phyloP scores from a whole-genome alignment of 2,888 invertebrate genomes.

The Suillia variegata region DNA sequence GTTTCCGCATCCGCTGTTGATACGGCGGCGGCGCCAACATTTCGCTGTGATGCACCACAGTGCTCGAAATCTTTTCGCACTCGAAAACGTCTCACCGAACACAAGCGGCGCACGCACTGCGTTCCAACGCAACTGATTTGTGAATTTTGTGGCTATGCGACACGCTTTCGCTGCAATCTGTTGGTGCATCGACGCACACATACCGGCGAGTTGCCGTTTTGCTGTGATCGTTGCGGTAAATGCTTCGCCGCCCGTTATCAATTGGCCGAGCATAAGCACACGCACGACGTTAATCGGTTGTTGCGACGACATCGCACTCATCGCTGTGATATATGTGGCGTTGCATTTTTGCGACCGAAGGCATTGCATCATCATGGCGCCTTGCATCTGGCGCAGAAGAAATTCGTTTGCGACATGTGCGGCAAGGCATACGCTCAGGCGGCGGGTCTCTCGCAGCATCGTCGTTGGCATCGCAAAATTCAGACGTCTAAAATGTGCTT shows the following conservation, averaged over 20 bases:
- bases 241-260: slow-evolving; percentile 36
- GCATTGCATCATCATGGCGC: slow-evolving; percentile 42
- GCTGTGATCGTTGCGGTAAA: slow-evolving; percentile 37
- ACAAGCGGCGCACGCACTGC: neutral
- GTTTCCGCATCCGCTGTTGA: too few species aligned
- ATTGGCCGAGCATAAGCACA: slow-evolving; percentile 35
- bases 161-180: slow-evolving; percentile 36
- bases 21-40: too few species aligned
- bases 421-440: slow-evolving; percentile 44
- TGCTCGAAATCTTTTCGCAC: neutral
- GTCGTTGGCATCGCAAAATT: slow-evolving; percentile 46
- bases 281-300: slow-evolving; percentile 32
- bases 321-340: slow-evolving; percentile 36
- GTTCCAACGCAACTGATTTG: slow-evolving; percentile 33
- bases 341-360: slow-evolving; percentile 42
- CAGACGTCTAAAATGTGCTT: too few species aligned
- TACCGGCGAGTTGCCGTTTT: slow-evolving; percentile 42
- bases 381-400: slow-evolving; percentile 36
- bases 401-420: slow-evolving; percentile 43
- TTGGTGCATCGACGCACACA: slow-evolving; percentile 40
- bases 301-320: slow-evolving; percentile 31
- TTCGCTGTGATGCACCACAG: neutral
- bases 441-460: slow-evolving; percentile 48
- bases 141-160: slow-evolving; percentile 44
- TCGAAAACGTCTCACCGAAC: neutral